phyloP scores from a whole-genome alignment of 2,797 vertebrate species.

The Otolemur crassicaudatus region DNA sequence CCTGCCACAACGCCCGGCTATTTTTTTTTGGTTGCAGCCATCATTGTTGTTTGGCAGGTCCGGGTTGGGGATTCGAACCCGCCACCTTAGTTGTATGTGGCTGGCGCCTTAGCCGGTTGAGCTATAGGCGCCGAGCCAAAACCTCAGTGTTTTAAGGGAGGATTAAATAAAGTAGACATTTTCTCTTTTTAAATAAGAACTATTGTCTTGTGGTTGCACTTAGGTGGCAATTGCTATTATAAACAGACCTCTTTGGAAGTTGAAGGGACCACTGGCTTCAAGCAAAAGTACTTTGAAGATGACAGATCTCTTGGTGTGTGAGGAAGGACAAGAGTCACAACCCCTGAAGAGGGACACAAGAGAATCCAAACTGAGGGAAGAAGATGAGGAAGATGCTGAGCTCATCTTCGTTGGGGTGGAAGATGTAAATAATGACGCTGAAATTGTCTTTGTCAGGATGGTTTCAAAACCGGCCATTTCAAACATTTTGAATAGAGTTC shows the following conservation, averaged over 20 bases:
- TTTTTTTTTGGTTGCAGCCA: no score
- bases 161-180: neutral
- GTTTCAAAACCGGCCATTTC: constrained; percentile 46
- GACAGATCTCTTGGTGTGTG: neutral
- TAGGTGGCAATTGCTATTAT: neutral
- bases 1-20: no score
- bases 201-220: neutral
- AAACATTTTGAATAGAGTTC: constrained; percentile 65
- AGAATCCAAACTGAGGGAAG: neutral
- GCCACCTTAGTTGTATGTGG: no score
- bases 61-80: no score
- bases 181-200: constrained; percentile 31
- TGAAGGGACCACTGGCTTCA: neutral
- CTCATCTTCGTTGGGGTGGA: neutral
- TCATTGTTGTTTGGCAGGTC: no score
- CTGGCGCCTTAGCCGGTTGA: no score
- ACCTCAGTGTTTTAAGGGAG: neutral
- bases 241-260: neutral
- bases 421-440: neutral
- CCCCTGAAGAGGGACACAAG: neutral
- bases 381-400: neutral
- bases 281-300: neutral
- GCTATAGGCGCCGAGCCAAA: no score
- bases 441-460: constrained; percentile 36
- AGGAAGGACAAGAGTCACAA: no score